Conservation (phyloP, 2,888 invertebrate genomes). For the Ptilodon capucinus region DNA sequence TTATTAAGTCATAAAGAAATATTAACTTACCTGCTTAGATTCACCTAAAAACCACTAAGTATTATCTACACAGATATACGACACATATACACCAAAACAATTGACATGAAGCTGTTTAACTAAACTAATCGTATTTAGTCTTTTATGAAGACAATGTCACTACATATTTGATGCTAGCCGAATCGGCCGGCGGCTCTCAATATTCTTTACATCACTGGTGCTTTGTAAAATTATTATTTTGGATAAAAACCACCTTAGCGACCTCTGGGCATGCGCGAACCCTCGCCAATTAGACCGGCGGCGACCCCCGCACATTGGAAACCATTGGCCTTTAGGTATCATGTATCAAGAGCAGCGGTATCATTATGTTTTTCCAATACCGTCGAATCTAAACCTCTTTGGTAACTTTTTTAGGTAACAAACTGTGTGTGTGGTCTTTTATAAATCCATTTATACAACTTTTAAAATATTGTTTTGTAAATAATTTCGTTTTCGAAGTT, state of each 20-base stretch:
- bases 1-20: too few species aligned
- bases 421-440: background rate
- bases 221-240: constrained; percentile 55
- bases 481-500: background rate
- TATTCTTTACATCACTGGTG: constrained; percentile 68
- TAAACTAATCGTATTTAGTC: constrained; percentile 42
- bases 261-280: constrained; percentile 64
- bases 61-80: constrained; percentile 44
- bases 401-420: background rate
- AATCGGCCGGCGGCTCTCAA: constrained; percentile 58
- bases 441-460: background rate
- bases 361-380: constrained; percentile 9
- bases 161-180: constrained; percentile 61
- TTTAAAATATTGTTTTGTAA: background rate
- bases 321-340: constrained; percentile 31
- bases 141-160: constrained; percentile 37
- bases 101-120: constrained; percentile 59
- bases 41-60: constrained; percentile 49
- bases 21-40: constrained; percentile 43
- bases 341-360: constrained; percentile 38
- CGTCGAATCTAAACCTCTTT: background rate
- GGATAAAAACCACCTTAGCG: constrained; percentile 42
- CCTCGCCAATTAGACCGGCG: constrained; percentile 67
- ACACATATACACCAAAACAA: constrained; percentile 69
- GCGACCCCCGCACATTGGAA: constrained; percentile 53